Base-by-base conservation (phyloP, 1,140 invertebrate species). In the Platyura marginata region DNA sequence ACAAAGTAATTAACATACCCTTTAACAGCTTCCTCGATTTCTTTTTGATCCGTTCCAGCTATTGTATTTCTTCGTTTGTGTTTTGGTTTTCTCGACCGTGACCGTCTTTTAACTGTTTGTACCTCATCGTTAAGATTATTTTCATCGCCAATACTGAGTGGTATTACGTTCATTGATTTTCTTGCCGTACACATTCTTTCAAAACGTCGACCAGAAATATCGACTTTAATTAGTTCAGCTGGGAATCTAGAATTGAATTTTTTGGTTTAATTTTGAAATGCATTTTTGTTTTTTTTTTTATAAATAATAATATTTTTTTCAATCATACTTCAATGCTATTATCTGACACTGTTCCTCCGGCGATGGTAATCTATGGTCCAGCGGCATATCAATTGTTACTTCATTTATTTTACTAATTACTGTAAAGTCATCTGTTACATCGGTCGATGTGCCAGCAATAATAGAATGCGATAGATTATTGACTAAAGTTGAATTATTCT, bases 41-140 rank as follows among this genome's bases (percentile, higher is more conserved):
- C 83, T 64, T 82, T 84, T 53, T 82, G 77, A 70, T 85, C 81
- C 48, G 80, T 86, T 51, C 85, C 84, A 48, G 85, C 84, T 55
- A 90, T 84, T 49, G 86, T 90, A 59, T 89, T 90, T 59, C 86
- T 70, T 70, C 86, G 73, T 64, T 84, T 84, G 59, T 76, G 78
- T 48, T 81, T 68, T 44, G 78, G 73, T 64, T 80, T 79, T 45
- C 80, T 67, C 29, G 72, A 73, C 47, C 78, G 68, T n/a, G 76
- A 80, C 50, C 79, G 65, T 55, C 79, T 66, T 55, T 76, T 77
- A 18, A 79, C 71, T 10, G 69, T 71, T 55, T 71, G 67, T 25
- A 69, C 65, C 48, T 69, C 66, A 33, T 52, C 54, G 36, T 54
- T 49, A 37, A 55, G 50, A 49, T 59, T 56, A 36, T 57, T 57